These are phyloP conservation scores for Eurytoma adleriae DNA, from an alignment of 2,888 invertebrate genomes.

Conservation along the genomic window DNA sequence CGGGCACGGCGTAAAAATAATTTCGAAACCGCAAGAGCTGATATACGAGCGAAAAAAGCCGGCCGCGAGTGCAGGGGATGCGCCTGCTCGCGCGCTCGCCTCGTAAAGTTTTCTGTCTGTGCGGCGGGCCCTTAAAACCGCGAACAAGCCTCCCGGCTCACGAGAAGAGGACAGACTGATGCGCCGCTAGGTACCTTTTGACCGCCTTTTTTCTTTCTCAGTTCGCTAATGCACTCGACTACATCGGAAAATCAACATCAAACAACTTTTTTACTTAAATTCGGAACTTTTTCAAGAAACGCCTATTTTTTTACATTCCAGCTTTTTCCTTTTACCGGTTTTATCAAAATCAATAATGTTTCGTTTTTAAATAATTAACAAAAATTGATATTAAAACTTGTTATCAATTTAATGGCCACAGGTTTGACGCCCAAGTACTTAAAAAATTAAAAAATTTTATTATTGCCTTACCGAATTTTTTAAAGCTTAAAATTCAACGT, in stretches of 20 bases:
- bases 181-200: slow-evolving; percentile 6
- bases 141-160: slow-evolving; percentile 68
- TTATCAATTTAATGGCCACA: too few species aligned
- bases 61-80: slow-evolving; percentile 12
- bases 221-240: slow-evolving; percentile 31
- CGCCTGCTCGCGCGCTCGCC: slow-evolving; percentile 68
- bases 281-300: background rate
- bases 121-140: slow-evolving; percentile 70
- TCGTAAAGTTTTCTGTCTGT: slow-evolving; percentile 74
- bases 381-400: too few species aligned
- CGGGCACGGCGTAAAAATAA: slow-evolving; percentile 70
- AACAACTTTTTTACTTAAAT: background rate
- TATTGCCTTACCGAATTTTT: too few species aligned
- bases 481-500: too few species aligned
- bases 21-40: slow-evolving; percentile 71
- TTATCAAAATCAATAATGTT: too few species aligned
- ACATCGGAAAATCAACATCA: slow-evolving; percentile 26
- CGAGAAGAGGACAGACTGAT: background rate
- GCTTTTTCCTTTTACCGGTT: too few species aligned
- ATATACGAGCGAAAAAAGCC: slow-evolving; percentile 68
- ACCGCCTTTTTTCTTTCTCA: slow-evolving; percentile 16
- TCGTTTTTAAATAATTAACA: too few species aligned
- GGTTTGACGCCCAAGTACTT: too few species aligned
- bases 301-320: too few species aligned
- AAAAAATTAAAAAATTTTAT: too few species aligned